These are phyloP conservation scores for Rhorus exstirpatorius DNA, from an alignment of 2,888 invertebrate species.

Conservation along the genomic window DNA sequence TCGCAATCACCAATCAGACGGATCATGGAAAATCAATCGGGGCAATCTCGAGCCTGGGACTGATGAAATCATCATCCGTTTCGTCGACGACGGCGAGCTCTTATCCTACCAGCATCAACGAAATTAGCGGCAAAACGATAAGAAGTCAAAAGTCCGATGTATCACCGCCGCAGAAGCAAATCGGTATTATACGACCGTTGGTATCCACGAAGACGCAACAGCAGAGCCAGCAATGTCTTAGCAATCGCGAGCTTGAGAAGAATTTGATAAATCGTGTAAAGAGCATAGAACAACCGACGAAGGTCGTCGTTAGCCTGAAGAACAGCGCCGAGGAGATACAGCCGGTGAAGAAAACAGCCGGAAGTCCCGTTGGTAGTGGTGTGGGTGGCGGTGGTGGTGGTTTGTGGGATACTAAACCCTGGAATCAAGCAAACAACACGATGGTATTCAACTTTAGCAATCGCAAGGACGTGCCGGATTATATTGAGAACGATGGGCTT, in stretches of 20 bases:
- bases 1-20: not conserved
- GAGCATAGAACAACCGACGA: slow-evolving; percentile 87
- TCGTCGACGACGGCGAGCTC: slow-evolving; percentile 73
- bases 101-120: slow-evolving; percentile 79
- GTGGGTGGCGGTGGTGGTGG: slow-evolving; percentile 77
- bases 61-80: slow-evolving; percentile 78
- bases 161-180: slow-evolving; percentile 85
- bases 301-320: slow-evolving; percentile 86
- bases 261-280: slow-evolving; percentile 90
- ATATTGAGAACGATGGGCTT: slow-evolving; percentile 96
- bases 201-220: slow-evolving; percentile 85
- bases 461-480: slow-evolving; percentile 95
- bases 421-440: slow-evolving; percentile 89
- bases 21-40: slow-evolving; percentile 78
- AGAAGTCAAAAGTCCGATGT: slow-evolving; percentile 79
- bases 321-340: slow-evolving; percentile 84
- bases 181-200: slow-evolving; percentile 87
- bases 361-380: slow-evolving; percentile 58
- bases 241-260: slow-evolving; percentile 90
- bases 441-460: slow-evolving; percentile 96
- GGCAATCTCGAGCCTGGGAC: slow-evolving; percentile 80
- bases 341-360: slow-evolving; percentile 80
- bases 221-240: slow-evolving; percentile 86
- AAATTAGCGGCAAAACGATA: slow-evolving; percentile 76
- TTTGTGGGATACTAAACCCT: slow-evolving; percentile 86